Evolutionary conservation across 2,797 vertebrate genomes (phyloP), one percentile per base, ranked within the genome.

Genomic region (Falco biarmicus): DNA sequence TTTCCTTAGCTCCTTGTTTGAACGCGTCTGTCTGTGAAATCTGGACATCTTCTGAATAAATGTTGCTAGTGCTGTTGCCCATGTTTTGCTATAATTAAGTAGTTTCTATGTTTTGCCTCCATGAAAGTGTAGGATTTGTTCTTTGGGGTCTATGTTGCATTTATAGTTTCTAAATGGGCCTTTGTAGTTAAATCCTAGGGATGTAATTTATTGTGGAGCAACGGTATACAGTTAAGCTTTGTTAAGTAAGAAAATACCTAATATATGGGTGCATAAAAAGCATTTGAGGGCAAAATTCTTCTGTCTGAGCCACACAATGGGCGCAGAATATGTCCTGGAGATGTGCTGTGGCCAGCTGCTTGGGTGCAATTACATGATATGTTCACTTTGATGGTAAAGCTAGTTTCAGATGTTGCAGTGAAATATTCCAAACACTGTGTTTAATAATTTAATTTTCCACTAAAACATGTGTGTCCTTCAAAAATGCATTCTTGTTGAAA

Each of bases 281-380:
- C 87, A 75, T 91, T n/a, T 88, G 82, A 95, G 84, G 87, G 84
- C 63, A 91, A 91, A 95, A 95, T 88, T 93, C 77, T 83, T 89
- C 48, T 86, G 81, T 86, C 78, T 94, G 70, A 85, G 66, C 70
- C 79, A 84, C 54, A 50, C 45, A 61, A 76, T 15, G 13, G 31
- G 24, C 32, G n/a, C 47, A 93, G 64, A 93, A 87, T 54, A 41
- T 60, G 15, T n/a, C 50, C 63, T 92, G 63, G 25, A 85, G 65
- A 88, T 17, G 47, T 69, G 65, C 34, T 1, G 0, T 20, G 79
- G 50, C 73, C 64, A 84, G 61, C 57, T 75, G 53, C 76, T 88
- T 51, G 65, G 78, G 50, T 39, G 61, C 48, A 88, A 84, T 91
- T 96, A 90, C 0, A 0, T 88, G 76, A 51, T 73, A 74, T 1